Conservation (phyloP, 2,888 invertebrate species). For the Osmoderma eremita region DNA sequence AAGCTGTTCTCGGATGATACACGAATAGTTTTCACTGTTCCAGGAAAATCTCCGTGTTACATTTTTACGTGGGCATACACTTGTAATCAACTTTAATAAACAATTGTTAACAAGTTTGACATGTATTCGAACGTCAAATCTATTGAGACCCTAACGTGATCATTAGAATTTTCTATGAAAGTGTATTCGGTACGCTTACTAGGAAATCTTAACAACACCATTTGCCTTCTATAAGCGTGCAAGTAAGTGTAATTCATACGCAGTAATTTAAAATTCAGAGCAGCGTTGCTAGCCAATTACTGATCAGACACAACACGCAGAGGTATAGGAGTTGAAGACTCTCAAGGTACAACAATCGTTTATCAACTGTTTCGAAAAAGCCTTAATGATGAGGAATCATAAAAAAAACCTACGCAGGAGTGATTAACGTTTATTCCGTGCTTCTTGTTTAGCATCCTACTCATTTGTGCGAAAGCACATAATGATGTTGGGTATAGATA, state of each 20-base stretch:
- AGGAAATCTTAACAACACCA: conserved; percentile 1
- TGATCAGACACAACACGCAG: neutral
- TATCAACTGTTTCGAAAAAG: too few species aligned
- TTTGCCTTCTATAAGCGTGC: neutral
- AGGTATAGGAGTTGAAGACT: too few species aligned
- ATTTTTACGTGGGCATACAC: conserved; percentile 3
- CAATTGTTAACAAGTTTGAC: conserved; percentile 9
- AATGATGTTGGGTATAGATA: too few species aligned
- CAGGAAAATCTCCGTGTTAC: neutral
- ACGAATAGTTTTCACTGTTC: conserved; percentile 7
- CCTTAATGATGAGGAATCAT: too few species aligned
- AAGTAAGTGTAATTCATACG: neutral
- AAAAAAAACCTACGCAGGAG: too few species aligned
- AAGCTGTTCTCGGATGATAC: neutral
- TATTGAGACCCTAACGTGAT: conserved; percentile 1
- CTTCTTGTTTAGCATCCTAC: too few species aligned
- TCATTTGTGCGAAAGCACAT: too few species aligned
- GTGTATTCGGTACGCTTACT: conserved; percentile 5
- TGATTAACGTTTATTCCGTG: too few species aligned
- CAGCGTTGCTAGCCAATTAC: neutral
- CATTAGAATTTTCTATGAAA: neutral
- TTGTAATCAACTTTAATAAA: conserved; percentile 18
- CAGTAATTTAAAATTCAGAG: conserved; percentile 5
- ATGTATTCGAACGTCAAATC: conserved; percentile 12
- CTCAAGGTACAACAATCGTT: too few species aligned